Evolutionary conservation across 2,797 vertebrate genomes (phyloP), one percentile per base, ranked within the genome.

Genomic region (Cichlasoma orientale): DNA sequence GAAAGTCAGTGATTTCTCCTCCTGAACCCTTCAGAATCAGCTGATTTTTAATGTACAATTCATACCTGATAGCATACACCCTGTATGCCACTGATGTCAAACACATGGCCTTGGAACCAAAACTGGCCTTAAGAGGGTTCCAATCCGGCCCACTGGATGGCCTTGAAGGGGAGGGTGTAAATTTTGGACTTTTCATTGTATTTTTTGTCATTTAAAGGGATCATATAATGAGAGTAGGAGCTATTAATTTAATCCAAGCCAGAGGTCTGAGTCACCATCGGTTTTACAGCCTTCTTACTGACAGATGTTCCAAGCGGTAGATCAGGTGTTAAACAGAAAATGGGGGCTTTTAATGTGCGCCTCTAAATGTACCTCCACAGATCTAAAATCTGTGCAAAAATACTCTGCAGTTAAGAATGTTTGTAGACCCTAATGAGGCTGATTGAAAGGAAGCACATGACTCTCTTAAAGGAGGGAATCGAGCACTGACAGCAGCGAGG

Each of bases 81-180:
- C 0, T 61, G 38, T 1, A 38, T 61, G n/a, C 21, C 33, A 21
- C 33, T 61, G 33, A 23, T 9, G 33, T 23, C 58, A 61, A 38
- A 61, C 33, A 23, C 0, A 16, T 23, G 58, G 58, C 0, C 12
- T 14, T 3, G 58, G n/a, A 38, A n/a, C 33, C 38, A 2, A 23
- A 33, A 33, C 33, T 23, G 58, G 33, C n/a, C 0, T 61, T 61
- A 0, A 0, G 21, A 5, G 12, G 58, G 33, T 38, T 29, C 27
- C 27, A 29, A 29, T 29, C 27, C 5, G 27, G 56, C 33, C 33
- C 8, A 8, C 33, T 59, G 57, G 57, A 36, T 58, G 31, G 31
- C 6, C 31, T 21, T 58, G n/a, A 0, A 59, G 36, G 36, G 57
- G 21, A 0, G 2, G 13, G 12, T 0, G 6, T 38, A 38, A 0